A percentile compares a stretch with the other conserved stretches of the same genome.
Evolutionary conservation across 1,140 invertebrate species (phyloP).

Genomic region (Drosophila littoralis): DNA sequence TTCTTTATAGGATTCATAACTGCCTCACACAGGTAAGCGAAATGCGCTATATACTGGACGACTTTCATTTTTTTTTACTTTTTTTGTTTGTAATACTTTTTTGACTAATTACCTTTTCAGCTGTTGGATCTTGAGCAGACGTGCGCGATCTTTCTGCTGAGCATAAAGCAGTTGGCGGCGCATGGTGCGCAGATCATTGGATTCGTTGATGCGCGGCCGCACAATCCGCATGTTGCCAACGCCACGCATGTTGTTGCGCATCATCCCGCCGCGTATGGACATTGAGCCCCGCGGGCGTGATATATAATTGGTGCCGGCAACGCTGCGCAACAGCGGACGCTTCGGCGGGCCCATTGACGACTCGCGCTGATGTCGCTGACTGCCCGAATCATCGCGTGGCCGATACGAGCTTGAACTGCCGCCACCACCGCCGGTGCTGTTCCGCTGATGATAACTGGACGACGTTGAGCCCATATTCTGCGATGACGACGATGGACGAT

Average conservation of each 20-base stretch:
- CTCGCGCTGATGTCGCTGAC: constrained; percentile 69
- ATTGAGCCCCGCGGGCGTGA: constrained; percentile 66
- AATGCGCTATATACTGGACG: neutral
- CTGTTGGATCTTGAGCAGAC: constrained; percentile 80
- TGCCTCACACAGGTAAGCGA: constrained; percentile 4
- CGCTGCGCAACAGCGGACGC: constrained; percentile 68
- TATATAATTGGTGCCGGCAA: constrained; percentile 76
- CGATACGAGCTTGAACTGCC: constrained; percentile 68
- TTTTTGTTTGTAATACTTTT: constrained; percentile 23
- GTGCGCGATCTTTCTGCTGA: constrained; percentile 80
- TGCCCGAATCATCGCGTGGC: constrained; percentile 64
- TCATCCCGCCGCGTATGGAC: constrained; percentile 67
- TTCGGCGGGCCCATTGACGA: constrained; percentile 82
- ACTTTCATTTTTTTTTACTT: constrained; percentile 10
- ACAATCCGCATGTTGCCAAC: constrained; percentile 76
- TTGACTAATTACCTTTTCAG: constrained; percentile 81
- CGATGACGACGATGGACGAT: constrained; percentile 76
- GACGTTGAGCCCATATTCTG: constrained; percentile 72
- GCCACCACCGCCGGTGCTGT: constrained; percentile 54
- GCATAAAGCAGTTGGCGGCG: constrained; percentile 79
- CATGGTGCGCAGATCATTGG: constrained; percentile 79
- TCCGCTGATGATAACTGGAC: constrained; percentile 73
- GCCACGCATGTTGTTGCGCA: constrained; percentile 70
- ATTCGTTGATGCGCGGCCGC: constrained; percentile 64
- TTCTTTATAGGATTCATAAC: constrained; percentile 5